Base-by-base conservation (phyloP, 2,113 vertebrate species). In the Struthio camelus region DNA sequence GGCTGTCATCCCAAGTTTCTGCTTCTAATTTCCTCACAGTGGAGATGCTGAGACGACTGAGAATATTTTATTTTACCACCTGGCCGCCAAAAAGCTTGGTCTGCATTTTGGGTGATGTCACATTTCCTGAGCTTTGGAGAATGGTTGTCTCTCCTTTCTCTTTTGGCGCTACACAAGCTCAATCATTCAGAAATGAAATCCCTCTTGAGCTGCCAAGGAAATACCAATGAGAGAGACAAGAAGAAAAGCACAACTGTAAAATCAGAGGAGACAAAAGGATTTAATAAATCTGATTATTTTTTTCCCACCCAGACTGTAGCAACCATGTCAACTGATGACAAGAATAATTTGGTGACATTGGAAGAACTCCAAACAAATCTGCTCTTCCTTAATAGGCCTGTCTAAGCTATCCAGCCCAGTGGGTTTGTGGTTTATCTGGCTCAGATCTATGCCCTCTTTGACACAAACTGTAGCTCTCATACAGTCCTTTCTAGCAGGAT, bases 21-120 rank as follows among this genome's bases (percentile, higher is more conserved):
- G 96, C 84, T 96, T 97, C 90, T 89, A 89, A 96, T 97, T 97
- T 96, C 91, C 93, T 96, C 93, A 54, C 80, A 95, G 69, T 89
- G 80, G 83, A 95, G 96, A 95, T 97, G 93, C 93, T 96, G 94
- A 97, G 93, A 80, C 89, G 81, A 91, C 83, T 88, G 84, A 80
- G 93, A 91, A 92, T 88, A 81, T 90, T 96, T 95, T 80, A 66
- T 93, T 95, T 92, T 85, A 80, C 95, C 91, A 95, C 89, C 93
- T 95, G 91, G 93, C 90, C 8, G 10, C 87, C 78, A 85, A 95
- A 94, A 73, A 83, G 91, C 88, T 87, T 66, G 93, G 95, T 86
- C 83, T 93, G 89, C 87, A 76, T 87, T 96, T 96, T 87, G 67
- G 46, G 40, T 95, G 94, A 95, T 94, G 92, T 97, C 97, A 97